A percentile compares a stretch with the other conserved stretches of the same genome.
Evolutionary conservation across 2,113 vertebrate genomes (phyloP).

Genomic region (Grammomys surdaster): DNA sequence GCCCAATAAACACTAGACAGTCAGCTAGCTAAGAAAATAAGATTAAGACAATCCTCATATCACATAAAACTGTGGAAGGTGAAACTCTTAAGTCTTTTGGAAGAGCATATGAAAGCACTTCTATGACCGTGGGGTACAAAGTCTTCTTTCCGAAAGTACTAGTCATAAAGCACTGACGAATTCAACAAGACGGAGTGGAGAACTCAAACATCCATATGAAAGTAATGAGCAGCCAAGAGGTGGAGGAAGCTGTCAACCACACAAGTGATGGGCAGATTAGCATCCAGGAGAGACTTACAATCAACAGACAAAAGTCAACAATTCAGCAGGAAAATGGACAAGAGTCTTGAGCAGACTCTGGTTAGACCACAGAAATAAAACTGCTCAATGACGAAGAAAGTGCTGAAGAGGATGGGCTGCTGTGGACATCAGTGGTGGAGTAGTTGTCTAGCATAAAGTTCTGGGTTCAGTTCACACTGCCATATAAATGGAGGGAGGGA

Average conservation of each 20-base stretch:
- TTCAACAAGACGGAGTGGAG: background rate
- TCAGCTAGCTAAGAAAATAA: constrained; percentile 23
- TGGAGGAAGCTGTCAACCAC: background rate
- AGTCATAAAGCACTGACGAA: background rate
- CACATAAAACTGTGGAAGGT: background rate
- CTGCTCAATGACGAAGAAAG: background rate
- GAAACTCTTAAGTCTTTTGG: background rate
- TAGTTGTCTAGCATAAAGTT: background rate
- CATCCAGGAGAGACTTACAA: background rate
- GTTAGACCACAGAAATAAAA: background rate
- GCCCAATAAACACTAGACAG: background rate
- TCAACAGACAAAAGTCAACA: background rate
- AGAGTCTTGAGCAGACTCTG: background rate
- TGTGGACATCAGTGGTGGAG: background rate
- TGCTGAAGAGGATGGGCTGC: background rate
- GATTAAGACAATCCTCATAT: background rate
- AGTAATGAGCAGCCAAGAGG: background rate
- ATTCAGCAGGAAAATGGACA: background rate
- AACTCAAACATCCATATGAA: background rate
- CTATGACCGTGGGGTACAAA: background rate
- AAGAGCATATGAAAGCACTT: background rate
- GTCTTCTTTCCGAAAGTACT: background rate
- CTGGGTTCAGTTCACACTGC: background rate
- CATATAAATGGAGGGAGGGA: no score
- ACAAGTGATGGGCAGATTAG: background rate